A percentile compares a stretch with the other conserved stretches of the same genome.
These are phyloP conservation scores for Alethe castanea DNA, from an alignment of 2,113 vertebrate genomes.

Conservation along the genomic window DNA sequence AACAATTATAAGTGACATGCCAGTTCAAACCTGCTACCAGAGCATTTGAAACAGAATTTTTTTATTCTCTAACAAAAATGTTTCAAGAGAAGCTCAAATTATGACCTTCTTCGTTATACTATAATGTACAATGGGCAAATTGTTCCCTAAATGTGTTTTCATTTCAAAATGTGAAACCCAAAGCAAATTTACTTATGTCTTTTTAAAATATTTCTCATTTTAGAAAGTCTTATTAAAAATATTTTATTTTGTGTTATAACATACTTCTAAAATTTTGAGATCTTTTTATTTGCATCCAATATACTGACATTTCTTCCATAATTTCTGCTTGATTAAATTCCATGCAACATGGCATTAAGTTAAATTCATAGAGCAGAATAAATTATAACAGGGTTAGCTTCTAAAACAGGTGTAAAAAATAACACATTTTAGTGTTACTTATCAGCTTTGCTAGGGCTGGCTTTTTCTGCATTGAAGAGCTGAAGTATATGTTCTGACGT, in stretches of 20 bases:
- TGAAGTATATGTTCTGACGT: conserved; percentile 51
- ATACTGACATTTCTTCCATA: conserved; percentile 46
- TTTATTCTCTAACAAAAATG: background rate
- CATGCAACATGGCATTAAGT: conserved; percentile 61
- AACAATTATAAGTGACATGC: background rate
- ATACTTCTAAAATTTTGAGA: background rate
- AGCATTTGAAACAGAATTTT: background rate
- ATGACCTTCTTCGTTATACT: background rate
- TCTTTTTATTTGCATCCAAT: conserved; percentile 8
- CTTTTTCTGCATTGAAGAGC: conserved; percentile 48
- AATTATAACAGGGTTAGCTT: conserved; percentile 69
- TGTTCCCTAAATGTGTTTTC: background rate
- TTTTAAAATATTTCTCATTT: background rate
- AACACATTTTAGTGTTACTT: conserved; percentile 70
- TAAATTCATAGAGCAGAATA: conserved; percentile 67
- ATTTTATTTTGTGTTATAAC: background rate
- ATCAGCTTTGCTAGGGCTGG: conserved; percentile 58
- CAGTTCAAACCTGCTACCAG: background rate
- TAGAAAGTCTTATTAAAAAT: background rate
- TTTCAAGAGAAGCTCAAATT: background rate
- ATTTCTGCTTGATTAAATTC: conserved; percentile 64
- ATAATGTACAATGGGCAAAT: background rate
- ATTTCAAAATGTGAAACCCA: background rate
- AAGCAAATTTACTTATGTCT: background rate
- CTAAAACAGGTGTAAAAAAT: conserved; percentile 69